Percentiles rank a stretch among this genome's conserved stretches.
These are phyloP conservation scores for Elachura formosa DNA, from an alignment of 2,113 vertebrate species.

Conservation along the genomic window DNA sequence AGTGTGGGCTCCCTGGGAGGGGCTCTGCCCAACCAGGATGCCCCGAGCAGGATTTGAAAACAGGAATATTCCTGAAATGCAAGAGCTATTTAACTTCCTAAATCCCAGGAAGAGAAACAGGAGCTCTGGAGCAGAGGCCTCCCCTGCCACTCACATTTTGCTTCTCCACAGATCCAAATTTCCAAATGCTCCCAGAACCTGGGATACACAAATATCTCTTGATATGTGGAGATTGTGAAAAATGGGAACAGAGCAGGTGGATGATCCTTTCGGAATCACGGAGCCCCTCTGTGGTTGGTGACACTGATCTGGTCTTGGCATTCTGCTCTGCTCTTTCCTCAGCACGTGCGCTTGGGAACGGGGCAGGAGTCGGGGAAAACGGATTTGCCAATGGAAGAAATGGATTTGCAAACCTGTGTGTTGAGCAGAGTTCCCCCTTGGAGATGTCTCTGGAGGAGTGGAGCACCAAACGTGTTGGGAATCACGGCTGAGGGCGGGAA, in stretches of 20 bases:
- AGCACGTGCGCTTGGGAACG: background rate
- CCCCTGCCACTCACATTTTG: background rate
- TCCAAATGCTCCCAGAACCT: background rate
- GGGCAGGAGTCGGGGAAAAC: too few relatives aligned
- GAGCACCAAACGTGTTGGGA: background rate
- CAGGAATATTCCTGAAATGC: background rate
- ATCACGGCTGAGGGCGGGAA: background rate
- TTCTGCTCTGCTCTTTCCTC: background rate
- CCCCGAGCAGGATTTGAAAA: background rate
- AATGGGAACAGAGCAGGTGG: background rate
- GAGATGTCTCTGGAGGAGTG: background rate
- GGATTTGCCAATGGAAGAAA: too few relatives aligned
- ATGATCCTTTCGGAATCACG: background rate
- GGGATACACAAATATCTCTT: background rate
- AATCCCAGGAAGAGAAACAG: background rate
- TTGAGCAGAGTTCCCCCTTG: background rate
- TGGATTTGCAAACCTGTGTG: background rate
- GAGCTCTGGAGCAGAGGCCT: background rate
- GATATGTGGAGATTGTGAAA: background rate
- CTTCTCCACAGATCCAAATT: background rate
- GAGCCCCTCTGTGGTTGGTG: background rate
- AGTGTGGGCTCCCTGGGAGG: rapidly evolving
- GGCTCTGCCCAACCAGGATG: background rate
- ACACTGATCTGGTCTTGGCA: background rate
- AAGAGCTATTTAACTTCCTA: background rate